Conservation (phyloP, 2,113 vertebrate species). For the Burhinus oedicnemus region DNA sequence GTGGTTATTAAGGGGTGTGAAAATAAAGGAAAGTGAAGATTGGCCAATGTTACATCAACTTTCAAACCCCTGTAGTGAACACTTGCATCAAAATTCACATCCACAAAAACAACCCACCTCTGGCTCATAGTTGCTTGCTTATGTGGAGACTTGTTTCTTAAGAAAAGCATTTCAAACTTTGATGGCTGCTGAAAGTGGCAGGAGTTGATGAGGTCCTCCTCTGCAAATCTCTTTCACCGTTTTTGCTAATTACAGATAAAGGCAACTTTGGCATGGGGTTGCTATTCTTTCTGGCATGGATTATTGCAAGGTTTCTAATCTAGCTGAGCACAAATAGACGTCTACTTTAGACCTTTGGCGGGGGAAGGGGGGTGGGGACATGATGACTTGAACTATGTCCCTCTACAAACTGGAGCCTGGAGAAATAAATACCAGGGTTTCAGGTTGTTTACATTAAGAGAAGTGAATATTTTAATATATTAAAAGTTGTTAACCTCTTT, state of each 20-base stretch:
- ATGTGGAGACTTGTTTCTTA: background rate
- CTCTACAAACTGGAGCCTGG: background rate
- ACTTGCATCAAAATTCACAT: background rate
- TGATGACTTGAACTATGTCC: background rate
- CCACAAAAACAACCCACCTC: background rate
- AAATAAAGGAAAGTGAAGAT: background rate
- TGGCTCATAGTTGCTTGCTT: background rate
- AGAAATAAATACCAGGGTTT: slow-evolving; percentile 21
- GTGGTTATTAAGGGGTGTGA: background rate
- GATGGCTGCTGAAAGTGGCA: background rate
- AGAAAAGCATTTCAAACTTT: background rate
- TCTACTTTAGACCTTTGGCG: background rate
- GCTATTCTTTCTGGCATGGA: background rate
- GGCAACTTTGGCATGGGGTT: background rate
- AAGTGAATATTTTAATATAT: slow-evolving; percentile 43
- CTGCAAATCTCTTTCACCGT: background rate
- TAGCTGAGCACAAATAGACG: background rate
- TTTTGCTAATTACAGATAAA: background rate
- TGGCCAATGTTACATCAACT: background rate
- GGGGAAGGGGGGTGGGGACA: too few relatives aligned
- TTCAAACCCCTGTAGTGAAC: background rate
- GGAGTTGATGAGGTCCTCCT: background rate
- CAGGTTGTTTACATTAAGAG: background rate
- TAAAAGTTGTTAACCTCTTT: slow-evolving; percentile 21
- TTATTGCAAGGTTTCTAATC: background rate